These are phyloP conservation scores for Hyposoter dolosus DNA, from an alignment of 2,888 invertebrate genomes.

Conservation along the genomic window DNA sequence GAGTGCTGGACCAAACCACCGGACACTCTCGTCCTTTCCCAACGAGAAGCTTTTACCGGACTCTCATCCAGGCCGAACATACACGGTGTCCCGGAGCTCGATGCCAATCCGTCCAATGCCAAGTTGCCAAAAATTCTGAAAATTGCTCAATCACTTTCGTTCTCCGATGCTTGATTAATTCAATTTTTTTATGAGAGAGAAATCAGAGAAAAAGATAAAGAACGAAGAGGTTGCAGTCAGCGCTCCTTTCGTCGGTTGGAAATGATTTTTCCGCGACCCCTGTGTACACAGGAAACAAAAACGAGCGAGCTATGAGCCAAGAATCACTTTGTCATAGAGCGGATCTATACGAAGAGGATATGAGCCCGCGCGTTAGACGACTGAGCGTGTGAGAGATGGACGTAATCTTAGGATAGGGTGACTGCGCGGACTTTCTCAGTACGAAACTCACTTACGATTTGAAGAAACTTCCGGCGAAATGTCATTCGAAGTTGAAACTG, in stretches of 20 bases:
- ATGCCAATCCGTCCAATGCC: not conserved
- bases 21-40: not conserved
- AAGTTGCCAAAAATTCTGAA: too few relatives aligned
- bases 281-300: not conserved
- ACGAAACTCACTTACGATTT: constrained; percentile 30
- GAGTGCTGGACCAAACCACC: constrained; percentile 1
- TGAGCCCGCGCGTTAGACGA: constrained; percentile 13
- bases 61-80: not conserved
- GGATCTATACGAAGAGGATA: constrained; percentile 4
- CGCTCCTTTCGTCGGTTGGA: not conserved
- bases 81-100: not conserved
- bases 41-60: constrained; percentile 24
- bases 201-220: too few relatives aligned
- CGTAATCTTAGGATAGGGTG: not conserved
- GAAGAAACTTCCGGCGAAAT: constrained; percentile 17
- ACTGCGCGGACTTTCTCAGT: constrained; percentile 10
- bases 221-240: too few relatives aligned
- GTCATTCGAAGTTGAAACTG: not conserved
- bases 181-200: too few relatives aligned
- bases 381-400: constrained; percentile 5
- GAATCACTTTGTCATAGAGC: constrained; percentile 33
- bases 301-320: not conserved
- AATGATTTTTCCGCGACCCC: not conserved
- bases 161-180: too few relatives aligned
- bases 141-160: too few relatives aligned